Percentiles rank a stretch among this genome's conserved stretches.
Conservation (phyloP, 2,113 vertebrate genomes). For the Catharus bicknelli region DNA sequence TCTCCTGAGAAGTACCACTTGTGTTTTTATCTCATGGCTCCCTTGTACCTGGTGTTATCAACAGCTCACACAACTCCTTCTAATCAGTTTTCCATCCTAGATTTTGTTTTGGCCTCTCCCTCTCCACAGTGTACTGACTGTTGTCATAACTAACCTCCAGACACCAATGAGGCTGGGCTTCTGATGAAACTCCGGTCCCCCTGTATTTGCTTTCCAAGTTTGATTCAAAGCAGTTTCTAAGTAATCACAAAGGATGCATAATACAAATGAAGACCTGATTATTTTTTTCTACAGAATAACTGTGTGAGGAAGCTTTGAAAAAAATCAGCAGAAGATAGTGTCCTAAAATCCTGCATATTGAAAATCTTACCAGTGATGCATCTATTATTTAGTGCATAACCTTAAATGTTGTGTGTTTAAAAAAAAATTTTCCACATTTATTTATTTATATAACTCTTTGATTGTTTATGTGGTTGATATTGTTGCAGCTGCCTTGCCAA, state of each 20-base stretch:
- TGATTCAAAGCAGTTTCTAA: not conserved
- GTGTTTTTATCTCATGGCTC: not conserved
- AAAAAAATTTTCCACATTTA: not conserved
- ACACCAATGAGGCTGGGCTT: accelerated
- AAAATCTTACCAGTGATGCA: not conserved
- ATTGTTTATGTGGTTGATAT: not conserved
- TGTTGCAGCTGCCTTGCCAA: not conserved
- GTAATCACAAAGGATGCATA: not conserved
- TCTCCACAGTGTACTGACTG: not conserved
- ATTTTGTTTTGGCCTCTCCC: not conserved
- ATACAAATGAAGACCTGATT: not conserved
- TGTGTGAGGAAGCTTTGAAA: not conserved
- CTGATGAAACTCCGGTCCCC: not conserved
- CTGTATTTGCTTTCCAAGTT: not conserved
- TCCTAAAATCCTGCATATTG: not conserved
- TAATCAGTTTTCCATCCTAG: not conserved
- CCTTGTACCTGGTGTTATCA: not conserved
- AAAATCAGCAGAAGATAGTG: not conserved
- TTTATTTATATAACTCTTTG: not conserved
- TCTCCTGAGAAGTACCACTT: not conserved
- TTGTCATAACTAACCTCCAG: not conserved
- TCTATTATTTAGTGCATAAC: not conserved
- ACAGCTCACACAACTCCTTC: not conserved
- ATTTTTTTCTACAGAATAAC: not conserved
- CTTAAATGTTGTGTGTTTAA: not conserved